Base-by-base conservation (phyloP, 2,888 invertebrate species). In the Molanna angustata region DNA sequence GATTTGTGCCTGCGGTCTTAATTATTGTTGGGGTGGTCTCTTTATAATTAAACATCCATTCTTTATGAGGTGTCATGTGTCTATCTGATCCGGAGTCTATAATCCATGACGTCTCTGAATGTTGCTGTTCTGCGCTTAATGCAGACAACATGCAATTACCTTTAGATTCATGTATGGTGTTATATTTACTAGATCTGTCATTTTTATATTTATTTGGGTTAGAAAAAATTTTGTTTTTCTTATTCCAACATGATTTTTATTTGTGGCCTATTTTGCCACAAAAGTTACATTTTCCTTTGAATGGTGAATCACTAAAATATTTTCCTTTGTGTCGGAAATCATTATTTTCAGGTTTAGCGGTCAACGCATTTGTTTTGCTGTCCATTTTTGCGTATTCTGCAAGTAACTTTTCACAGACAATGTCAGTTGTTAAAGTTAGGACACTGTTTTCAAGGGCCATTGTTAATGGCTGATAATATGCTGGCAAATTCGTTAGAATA, bases 391-490 rank as follows among this genome's bases (percentile, higher is more conserved):
- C 14, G 18, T 37, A 37, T 37, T 37, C 37, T 3, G 37, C 18
- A 4, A 37, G 37, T 11, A 37, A 37, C 18, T 37, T 37, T 11
- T 37, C 37, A 37, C 37, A 37, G 4, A 37, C 37, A n/a, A 37
- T n/a, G 11, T 37, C 37, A n/a, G 37, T 37, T 37, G 37, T 37
- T 37, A 37, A 16, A 3, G 16, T 3, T 37, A n/a, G 18, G 3
- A 37, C 37, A 37, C 37, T 37, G 17, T 37, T 37, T 37, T 37
- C 37, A 3, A 37, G 37, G 4, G 37, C 37, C 37, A 37, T 37
- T 3, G 37, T 37, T 16, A 37, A 13, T 16, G 37, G 37, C 4
- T 13, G 37, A 37, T n/a, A 37, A 16, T 37, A 37, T 16, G 37
- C 37, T n/a, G 37, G 37, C 17, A 37, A 37, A 16, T 37, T 37